phyloP scores from a whole-genome alignment of 2,113 vertebrate species.

The Peromyscus polionotus region DNA sequence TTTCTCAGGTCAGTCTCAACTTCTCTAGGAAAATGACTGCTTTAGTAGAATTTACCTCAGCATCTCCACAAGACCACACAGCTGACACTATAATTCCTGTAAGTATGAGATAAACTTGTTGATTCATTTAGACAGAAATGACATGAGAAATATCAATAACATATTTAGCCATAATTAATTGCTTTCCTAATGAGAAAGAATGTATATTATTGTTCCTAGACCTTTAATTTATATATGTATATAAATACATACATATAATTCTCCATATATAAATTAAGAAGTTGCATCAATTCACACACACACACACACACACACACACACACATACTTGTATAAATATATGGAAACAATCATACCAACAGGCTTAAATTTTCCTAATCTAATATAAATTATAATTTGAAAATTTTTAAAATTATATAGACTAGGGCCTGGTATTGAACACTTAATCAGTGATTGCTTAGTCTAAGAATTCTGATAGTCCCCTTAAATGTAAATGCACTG shows the following conservation, averaged over 20 bases:
- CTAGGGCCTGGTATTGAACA: background rate
- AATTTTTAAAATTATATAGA: background rate
- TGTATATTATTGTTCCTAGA: background rate
- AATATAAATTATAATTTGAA: background rate
- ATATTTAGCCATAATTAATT: background rate
- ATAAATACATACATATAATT: background rate
- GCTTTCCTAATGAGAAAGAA: background rate
- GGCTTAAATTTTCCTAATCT: background rate
- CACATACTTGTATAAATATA: background rate
- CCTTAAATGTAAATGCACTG: background rate
- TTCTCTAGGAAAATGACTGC: background rate
- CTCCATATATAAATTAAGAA: background rate
- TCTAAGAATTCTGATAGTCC: background rate
- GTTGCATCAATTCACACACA: background rate
- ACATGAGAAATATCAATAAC: background rate
- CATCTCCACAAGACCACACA: background rate
- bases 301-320: background rate
- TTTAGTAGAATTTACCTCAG: constrained; percentile 7
- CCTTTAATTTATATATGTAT: background rate
- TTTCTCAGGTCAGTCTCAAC: background rate
- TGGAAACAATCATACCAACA: background rate
- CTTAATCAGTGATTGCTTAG: background rate
- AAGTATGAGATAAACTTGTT: background rate
- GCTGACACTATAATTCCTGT: background rate
- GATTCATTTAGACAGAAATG: background rate